Percentiles rank a stretch among this genome's conserved stretches.
Evolutionary conservation across 2,888 invertebrate genomes (phyloP).

Genomic region (Augiades crinisus): DNA sequence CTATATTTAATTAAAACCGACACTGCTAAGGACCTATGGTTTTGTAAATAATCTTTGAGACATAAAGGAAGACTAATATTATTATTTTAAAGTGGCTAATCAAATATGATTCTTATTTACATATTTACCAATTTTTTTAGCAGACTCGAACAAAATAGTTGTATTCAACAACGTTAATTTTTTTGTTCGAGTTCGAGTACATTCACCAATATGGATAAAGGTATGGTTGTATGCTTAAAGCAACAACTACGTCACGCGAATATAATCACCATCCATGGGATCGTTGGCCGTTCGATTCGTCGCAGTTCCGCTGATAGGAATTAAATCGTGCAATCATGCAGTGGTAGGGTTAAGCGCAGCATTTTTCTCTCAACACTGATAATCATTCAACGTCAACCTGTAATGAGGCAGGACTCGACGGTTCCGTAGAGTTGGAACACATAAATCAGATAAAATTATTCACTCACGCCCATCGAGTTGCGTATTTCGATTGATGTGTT

Average conservation of each 20-base stretch:
- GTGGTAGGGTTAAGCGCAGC: constrained; percentile 58
- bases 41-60: no score
- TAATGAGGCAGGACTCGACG: constrained; percentile 64
- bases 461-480: constrained; percentile 58
- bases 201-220: no score
- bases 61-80: no score
- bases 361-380: constrained; percentile 60
- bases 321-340: constrained; percentile 68
- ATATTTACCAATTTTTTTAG: no score
- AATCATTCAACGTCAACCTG: constrained; percentile 71
- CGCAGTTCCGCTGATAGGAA: constrained; percentile 54
- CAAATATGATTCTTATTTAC: no score
- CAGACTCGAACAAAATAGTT: no score
- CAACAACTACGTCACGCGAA: constrained; percentile 12
- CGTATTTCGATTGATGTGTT: constrained; percentile 46
- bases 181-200: no score
- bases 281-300: constrained; percentile 32
- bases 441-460: constrained; percentile 67
- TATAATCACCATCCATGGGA: constrained; percentile 6
- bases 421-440: constrained; percentile 51
- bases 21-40: no score
- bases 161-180: no score
- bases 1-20: no score
- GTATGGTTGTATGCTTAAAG: constrained; percentile 3
- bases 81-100: no score